A percentile compares a stretch with the other conserved stretches of the same genome.
phyloP scores from a whole-genome alignment of 2,797 vertebrate genomes.

The Toxotes lorentzi region DNA sequence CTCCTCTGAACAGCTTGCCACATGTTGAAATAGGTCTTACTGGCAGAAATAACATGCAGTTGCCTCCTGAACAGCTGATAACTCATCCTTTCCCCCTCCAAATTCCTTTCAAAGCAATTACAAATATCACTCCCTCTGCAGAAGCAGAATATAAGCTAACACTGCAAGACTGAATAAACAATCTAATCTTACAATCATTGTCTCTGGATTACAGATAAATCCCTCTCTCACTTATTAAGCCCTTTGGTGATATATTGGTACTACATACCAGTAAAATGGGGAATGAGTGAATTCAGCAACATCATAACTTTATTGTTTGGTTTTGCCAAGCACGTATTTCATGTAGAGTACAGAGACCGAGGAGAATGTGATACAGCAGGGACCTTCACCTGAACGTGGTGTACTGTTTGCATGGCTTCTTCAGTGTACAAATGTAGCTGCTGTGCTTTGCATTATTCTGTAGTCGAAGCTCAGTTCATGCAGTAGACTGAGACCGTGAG shows the following conservation, averaged over 20 bases:
- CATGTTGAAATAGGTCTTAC: slow-evolving; percentile 2
- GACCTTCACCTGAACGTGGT: not conserved
- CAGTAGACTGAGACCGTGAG: slow-evolving; percentile 16
- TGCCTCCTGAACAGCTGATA: slow-evolving; percentile 24
- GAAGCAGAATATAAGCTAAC: slow-evolving; percentile 43
- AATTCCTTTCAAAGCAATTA: slow-evolving; percentile 57
- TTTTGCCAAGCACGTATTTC: slow-evolving; percentile 22
- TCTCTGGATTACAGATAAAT: slow-evolving; percentile 72
- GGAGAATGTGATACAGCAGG: not conserved
- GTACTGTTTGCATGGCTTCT: not conserved
- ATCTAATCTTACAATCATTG: slow-evolving; percentile 69
- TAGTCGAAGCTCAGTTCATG: not conserved
- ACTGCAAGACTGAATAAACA: slow-evolving; percentile 59
- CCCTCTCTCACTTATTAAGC: slow-evolving; percentile 49
- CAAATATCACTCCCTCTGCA: slow-evolving; percentile 50
- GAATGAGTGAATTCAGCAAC: slow-evolving; percentile 36
- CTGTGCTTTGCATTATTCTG: slow-evolving; percentile 24
- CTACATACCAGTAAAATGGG: slow-evolving; percentile 35
- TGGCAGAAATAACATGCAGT: slow-evolving; percentile 4
- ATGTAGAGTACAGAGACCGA: not conserved
- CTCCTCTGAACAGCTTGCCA: slow-evolving; percentile 27
- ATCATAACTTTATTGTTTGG: slow-evolving; percentile 36
- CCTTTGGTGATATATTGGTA: slow-evolving; percentile 26
- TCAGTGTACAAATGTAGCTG: not conserved
- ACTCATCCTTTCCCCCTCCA: not conserved